Evolutionary conservation across 2,113 vertebrate genomes (phyloP).

Genomic region (Sceloporus undulatus): DNA sequence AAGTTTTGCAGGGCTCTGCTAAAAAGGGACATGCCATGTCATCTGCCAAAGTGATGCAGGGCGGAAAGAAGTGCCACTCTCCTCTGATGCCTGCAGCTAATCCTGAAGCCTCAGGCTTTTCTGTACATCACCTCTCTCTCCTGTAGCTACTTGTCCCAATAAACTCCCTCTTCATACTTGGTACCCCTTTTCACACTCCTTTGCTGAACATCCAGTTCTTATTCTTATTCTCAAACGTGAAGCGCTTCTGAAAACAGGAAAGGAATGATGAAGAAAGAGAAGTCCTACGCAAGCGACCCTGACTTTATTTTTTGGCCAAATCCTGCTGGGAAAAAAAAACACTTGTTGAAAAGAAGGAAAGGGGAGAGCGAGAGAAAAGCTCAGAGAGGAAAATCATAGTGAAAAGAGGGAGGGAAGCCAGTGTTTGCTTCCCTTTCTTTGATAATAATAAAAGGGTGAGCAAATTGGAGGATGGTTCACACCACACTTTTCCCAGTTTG

Average conservation of each 20-base stretch:
- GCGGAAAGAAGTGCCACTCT: constrained; percentile 37
- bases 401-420: not conserved
- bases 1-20: not conserved
- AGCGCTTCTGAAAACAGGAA: constrained; percentile 26
- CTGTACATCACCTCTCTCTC: no score
- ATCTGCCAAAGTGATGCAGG: not conserved
- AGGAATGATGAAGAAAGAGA: constrained; percentile 48
- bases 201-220: constrained; percentile 3
- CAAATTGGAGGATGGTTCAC: constrained; percentile 60
- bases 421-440: constrained; percentile 25
- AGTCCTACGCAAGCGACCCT: constrained; percentile 72
- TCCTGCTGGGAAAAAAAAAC: not conserved
- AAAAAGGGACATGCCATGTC: constrained; percentile 9
- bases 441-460: constrained; percentile 50
- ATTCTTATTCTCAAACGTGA: constrained; percentile 8
- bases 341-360: not conserved
- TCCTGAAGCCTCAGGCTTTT: constrained; percentile 62
- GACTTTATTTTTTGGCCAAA: constrained; percentile 18
- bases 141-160: constrained; percentile 34
- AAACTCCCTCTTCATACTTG: constrained; percentile 31
- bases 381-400: not conserved
- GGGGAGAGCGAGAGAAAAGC: not conserved
- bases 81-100: constrained; percentile 50
- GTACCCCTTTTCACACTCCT: constrained; percentile 54
- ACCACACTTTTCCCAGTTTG: constrained; percentile 70